Evolutionary conservation across 1,140 invertebrate genomes (phyloP), one percentile per base, ranked within the genome.

Genomic region (Tribolium madens): DNA sequence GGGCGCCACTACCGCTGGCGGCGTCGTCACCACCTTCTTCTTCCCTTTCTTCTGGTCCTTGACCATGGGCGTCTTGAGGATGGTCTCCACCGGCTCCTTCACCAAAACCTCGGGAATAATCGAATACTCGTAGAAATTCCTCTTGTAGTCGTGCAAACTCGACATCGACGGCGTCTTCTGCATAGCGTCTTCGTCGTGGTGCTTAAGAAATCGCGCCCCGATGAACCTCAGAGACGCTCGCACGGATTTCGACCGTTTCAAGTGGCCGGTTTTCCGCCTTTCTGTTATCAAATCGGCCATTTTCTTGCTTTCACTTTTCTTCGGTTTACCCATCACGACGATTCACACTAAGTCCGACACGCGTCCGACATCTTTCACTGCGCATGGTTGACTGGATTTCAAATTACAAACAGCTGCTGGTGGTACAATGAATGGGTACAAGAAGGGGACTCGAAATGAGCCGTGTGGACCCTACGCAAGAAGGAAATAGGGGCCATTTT

Each of bases 151-250:
- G n/a, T 86, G 85, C 31, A 87, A 82, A 3, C 84, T 84, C 53
- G 87, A 86, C 33, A 88, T 80, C 7, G 87, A 85, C 14, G 84
- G 84, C 64, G 85, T 33, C 26, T 64, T 64, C 26, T 33, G 10
- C 57, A 64, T 64, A 5, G 57, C 18, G 21, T 9, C 21, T 4
- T 64, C 26, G 3, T 64, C 21, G 31, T 14, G 15, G 60, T 84
- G 84, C 26, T 85, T 85, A 47, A 88, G 84, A 84, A 88, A 87
- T 75, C 87, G 87, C 79, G 87, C 87, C 70, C 89, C 87, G 74
- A 94, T 90, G 76, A 92, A 84, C 78, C 91, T 89, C 50, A 93
- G 85, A 33, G 93, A 94, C 36, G 91, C 91, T 73, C 93, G 89
- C 79, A 94, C 91, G 33, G 92, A 93, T 79, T 91, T 89, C 76